Evolutionary conservation across 2,888 invertebrate genomes (phyloP), one percentile per base, ranked within the genome.

Genomic region (Andrena dorsata): DNA sequence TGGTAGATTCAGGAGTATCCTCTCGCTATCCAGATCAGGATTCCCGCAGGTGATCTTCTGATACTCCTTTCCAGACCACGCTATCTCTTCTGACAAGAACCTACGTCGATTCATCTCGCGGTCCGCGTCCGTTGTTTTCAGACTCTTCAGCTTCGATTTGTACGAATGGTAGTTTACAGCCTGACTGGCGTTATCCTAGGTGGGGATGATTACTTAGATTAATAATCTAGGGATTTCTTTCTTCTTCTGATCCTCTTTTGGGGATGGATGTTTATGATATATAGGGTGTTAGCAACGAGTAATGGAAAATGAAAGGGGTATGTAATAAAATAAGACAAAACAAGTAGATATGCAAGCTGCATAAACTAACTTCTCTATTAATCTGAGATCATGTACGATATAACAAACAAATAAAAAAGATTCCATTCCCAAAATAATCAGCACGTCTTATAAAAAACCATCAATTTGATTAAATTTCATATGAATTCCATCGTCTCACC

Each of bases 1-100:
- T 66, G 94, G 95, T 93, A 90, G 94, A 88, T 76, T 94, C 86
- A 94, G 94, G 0, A 92, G 92, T 0, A 94, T 91, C 63, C 93
- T 93, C 69, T 94, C 91, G 13, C 90, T 95, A 92, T 86, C 94
- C 90, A 86, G 94, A 88, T 90, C 94, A 85, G 92, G 94, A 86
- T 92, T 89, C 16, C 78, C 82, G 60, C 93, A 92, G 47, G 79
- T 84, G 10, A 88, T 84, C 10, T 76, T 80, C 49, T 80, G 84
- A n/a, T 85, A 90, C 20, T 83, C 69, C 2, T 84, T 74, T 0
- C 72, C 83, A n/a, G 60, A 69, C 84, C 84, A 88, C 28, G 88
- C 76, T 8, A 86, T 69, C 32, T 85, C 73, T 2, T 88, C 83
- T 0, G 86, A 85, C 4, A 79, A 8, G 51, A 83, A 91, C 26